phyloP scores from a whole-genome alignment of 1,140 invertebrate species.

The Lasioglossum baleicum region DNA sequence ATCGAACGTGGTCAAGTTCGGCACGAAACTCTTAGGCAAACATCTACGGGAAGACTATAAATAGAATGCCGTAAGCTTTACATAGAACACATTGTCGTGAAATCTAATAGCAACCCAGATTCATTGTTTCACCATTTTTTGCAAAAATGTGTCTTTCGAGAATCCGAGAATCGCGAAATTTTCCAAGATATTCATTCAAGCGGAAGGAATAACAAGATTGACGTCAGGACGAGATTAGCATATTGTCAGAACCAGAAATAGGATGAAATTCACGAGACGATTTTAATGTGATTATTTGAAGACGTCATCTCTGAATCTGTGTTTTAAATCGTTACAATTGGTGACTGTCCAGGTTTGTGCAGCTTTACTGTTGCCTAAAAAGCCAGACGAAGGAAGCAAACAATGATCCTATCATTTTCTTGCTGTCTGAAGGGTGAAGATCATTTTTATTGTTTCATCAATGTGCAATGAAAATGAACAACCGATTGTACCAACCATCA shows the following conservation, averaged over 20 bases:
- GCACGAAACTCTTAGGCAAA: slow-evolving; percentile 1
- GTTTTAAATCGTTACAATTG: too few species aligned
- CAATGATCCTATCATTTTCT: too few species aligned
- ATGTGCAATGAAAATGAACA: too few species aligned
- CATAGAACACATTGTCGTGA: neutral
- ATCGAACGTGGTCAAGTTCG: neutral
- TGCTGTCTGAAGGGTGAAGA: too few species aligned
- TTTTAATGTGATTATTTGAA: too few species aligned
- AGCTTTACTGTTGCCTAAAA: too few species aligned
- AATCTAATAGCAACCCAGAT: neutral
- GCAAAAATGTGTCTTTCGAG: neutral
- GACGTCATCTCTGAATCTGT: too few species aligned
- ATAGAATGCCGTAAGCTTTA: slow-evolving; percentile 4
- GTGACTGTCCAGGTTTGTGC: too few species aligned
- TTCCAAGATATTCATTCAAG: neutral
- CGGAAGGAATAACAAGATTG: neutral
- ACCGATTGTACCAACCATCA: too few species aligned
- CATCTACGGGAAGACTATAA: slow-evolving; percentile 3
- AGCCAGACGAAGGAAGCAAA: too few species aligned
- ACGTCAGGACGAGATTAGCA: slow-evolving; percentile 11
- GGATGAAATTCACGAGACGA: too few species aligned
- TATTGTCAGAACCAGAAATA: neutral
- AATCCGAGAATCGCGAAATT: neutral
- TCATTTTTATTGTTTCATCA: too few species aligned
- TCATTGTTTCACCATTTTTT: neutral